A percentile compares a stretch with the other conserved stretches of the same genome.
phyloP scores from a whole-genome alignment of 1,140 invertebrate species.

The Triops longicaudatus region DNA sequence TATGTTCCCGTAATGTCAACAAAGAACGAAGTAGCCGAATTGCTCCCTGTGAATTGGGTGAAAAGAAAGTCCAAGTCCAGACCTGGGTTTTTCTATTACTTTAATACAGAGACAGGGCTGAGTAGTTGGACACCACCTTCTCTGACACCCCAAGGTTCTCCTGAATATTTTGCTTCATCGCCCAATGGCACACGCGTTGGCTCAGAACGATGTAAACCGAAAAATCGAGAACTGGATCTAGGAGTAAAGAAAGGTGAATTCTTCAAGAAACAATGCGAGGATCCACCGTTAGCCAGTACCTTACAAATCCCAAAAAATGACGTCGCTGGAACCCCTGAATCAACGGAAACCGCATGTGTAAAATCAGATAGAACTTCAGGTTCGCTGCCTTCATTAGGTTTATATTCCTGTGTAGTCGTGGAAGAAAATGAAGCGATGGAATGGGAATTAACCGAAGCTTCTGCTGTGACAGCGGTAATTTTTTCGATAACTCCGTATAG shows the following conservation, averaged over 20 bases:
- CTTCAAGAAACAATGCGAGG: no score
- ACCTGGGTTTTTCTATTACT: not conserved
- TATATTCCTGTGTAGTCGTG: not conserved
- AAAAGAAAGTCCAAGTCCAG: not conserved
- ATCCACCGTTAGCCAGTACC: no score
- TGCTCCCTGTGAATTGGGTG: not conserved
- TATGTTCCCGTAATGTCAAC: not conserved
- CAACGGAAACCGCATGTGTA: no score
- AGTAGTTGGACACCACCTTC: not conserved
- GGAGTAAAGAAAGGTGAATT: no score
- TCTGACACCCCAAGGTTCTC: not conserved
- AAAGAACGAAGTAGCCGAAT: not conserved
- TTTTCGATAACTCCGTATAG: not conserved
- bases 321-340: no score
- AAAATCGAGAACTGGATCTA: not conserved
- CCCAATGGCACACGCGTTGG: not conserved
- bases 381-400: not conserved
- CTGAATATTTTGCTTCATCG: not conserved
- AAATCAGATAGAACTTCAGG: not conserved
- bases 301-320: no score
- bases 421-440: constrained; percentile 22
- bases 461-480: constrained; percentile 1
- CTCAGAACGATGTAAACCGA: not conserved
- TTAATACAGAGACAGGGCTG: not conserved
- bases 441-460: constrained; percentile 22